phyloP scores from a whole-genome alignment of 2,113 vertebrate genomes.

The Vulpes ferrilata region DNA sequence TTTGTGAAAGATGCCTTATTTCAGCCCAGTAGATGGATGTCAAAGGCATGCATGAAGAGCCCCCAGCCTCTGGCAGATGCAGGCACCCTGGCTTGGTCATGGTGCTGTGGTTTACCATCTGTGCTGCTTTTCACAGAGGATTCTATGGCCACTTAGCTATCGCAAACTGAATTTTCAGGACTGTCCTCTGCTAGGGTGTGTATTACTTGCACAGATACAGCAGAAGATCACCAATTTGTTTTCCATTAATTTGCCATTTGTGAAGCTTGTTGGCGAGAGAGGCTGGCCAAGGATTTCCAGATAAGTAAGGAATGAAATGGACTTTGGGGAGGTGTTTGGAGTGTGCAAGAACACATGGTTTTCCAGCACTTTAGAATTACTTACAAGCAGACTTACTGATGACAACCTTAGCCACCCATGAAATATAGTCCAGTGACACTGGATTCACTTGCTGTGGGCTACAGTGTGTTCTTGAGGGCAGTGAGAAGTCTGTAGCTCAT shows the following conservation, averaged over 20 bases:
- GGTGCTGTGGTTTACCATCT: not conserved
- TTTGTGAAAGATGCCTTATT: not conserved
- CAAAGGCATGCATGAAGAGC: rapidly evolving
- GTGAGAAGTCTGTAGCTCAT: not conserved
- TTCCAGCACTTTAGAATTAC: not conserved
- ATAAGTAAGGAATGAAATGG: not conserved
- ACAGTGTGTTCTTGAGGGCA: not conserved
- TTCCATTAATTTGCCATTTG: not conserved
- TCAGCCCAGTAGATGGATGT: not conserved
- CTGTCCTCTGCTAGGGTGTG: not conserved
- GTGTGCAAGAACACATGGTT: not conserved
- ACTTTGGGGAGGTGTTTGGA: not conserved
- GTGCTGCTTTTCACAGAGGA: not conserved
- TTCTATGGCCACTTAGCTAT: not conserved
- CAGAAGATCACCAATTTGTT: not conserved
- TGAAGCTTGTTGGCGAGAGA: not conserved
- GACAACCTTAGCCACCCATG: not conserved
- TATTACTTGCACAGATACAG: not conserved
- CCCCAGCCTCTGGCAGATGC: too few relatives aligned
- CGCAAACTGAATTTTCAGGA: not conserved
- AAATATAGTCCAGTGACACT: not conserved
- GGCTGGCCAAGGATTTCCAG: not conserved
- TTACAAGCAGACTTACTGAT: not conserved
- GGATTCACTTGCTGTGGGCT: not conserved
- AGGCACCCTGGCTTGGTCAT: not conserved